Evolutionary conservation across 2,888 invertebrate genomes (phyloP), one percentile per base, ranked within the genome.

Genomic region (Caenorhabditis sp.): DNA sequence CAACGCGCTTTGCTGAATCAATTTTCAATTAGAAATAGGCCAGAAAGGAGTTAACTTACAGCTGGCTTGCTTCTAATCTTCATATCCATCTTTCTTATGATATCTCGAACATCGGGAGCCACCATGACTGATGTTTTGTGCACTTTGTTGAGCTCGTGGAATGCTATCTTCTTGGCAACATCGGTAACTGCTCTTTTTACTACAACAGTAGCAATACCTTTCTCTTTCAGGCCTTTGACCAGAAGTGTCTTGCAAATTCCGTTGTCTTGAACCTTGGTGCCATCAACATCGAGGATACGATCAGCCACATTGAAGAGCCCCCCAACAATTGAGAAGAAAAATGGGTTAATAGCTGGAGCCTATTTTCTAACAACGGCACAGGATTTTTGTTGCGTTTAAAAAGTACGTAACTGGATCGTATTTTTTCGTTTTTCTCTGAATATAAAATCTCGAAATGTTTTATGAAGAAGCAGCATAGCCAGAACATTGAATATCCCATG

Each of bases 251-350:
- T 68, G 53, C 73, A 73, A 20, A 58, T 62, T 7, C 20, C 31
- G n/a, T 69, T 68, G 21, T 73, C 73, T 10, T 10, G 3, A 12
- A 73, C 63, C 20, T 50, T 36, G 10, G 66, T 63, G 1, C 73
- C 73, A 56, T 73, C 73, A 20, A 73, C 66, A 53, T 73, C 66
- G 38, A 73, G 54, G 12, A 73, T 65, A 8, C 73, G 65, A 63
- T 73, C 73, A n/a, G 73, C 68, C 25, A 60, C 52, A 8, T 73
- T 69, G 53, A 73, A 69, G 8, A 69, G 43, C 1, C 69, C 69
- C 4, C 58, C 62, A 4, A 73, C 73, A 5, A 73, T 59, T 21
- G 73, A 73, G n/a, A n/a, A n/a, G n/a, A n/a, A n/a, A n/a, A n/a
- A n/a, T n/a, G n/a, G n/a, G n/a, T n/a, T n/a, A n/a, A n/a, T n/a